Base-by-base conservation (phyloP, 2,113 vertebrate species). In the Geococcyx californianus region DNA sequence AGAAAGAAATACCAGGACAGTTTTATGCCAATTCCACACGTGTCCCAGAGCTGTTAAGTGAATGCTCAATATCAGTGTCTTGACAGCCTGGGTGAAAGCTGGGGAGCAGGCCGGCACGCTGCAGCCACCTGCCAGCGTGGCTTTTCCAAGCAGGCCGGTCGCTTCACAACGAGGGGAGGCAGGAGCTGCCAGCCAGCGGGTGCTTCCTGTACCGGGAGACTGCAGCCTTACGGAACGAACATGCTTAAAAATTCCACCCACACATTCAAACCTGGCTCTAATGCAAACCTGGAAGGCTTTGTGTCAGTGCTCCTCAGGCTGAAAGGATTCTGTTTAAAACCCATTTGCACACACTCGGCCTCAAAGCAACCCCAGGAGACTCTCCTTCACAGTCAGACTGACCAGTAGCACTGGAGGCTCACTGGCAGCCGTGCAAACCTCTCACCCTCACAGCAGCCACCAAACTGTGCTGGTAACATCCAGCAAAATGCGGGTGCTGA, bases 401-500 rank as follows among this genome's bases (percentile, higher is more conserved):
- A n/a, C 49, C 3, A 3, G 51, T 54, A 58, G 60, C 2, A 9
- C 58, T 15, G 81, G 16, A 55, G 29, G 58, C 58, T 80, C 29
- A 8, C 40, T 2, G 3, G 67, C 24, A 34, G 31, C 31, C 6
- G 2, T 2, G 40, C 62, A 56, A 70, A 14, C 4, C 40, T 40
- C 18, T 56, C 2, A 1, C 25, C 11, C n/a, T 62, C 80, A 42
- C 51, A 51, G 33, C 1, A 2, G 36, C 34, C 42, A 66, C 21
- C 63, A 47, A 51, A 51, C 19, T 7, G 6, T 10, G 34, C 47
- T 2, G 8, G 7, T 29, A n/a, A 51, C 28, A 59, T 26, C 16
- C 56, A 13, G 4, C 2, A 11, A 64, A 69, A 56, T 1, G 4
- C 1, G 0, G 36, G 19, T 44, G 45, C 19, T 0, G 2, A 77